phyloP scores from a whole-genome alignment of 2,113 vertebrate species.

The Anguilla rostrata region DNA sequence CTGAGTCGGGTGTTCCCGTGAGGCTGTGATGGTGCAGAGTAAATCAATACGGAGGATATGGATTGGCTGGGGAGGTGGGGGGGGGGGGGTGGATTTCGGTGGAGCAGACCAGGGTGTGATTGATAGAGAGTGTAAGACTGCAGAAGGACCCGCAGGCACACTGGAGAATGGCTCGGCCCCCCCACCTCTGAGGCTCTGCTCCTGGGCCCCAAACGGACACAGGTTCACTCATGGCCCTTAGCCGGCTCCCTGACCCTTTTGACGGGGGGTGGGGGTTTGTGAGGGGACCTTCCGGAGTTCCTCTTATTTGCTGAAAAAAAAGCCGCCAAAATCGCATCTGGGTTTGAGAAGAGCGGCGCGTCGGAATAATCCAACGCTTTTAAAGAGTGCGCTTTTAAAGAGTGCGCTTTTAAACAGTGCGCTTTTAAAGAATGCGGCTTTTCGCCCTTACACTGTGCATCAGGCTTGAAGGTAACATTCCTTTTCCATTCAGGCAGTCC shows the following conservation, averaged over 20 bases:
- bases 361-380: too few relatives aligned
- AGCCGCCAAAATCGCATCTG: not conserved
- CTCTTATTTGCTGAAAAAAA: not conserved
- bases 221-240: too few relatives aligned
- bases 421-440: too few relatives aligned
- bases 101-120: not conserved
- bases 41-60: not conserved
- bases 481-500: too few relatives aligned
- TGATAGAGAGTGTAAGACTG: not conserved
- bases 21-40: not conserved
- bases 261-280: too few relatives aligned
- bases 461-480: too few relatives aligned
- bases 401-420: too few relatives aligned
- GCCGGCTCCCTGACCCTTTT: too few relatives aligned
- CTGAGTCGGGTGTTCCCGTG: not conserved
- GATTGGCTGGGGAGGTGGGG: not conserved
- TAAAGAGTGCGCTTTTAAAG: too few relatives aligned
- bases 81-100: not conserved
- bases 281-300: not conserved
- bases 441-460: too few relatives aligned
- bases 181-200: too few relatives aligned
- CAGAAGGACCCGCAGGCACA: not conserved
- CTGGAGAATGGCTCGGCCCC: not conserved
- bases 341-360: not conserved
- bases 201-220: too few relatives aligned